Conservation (phyloP, 2,888 invertebrate species). For the Macrosiphum euphorbiae region DNA sequence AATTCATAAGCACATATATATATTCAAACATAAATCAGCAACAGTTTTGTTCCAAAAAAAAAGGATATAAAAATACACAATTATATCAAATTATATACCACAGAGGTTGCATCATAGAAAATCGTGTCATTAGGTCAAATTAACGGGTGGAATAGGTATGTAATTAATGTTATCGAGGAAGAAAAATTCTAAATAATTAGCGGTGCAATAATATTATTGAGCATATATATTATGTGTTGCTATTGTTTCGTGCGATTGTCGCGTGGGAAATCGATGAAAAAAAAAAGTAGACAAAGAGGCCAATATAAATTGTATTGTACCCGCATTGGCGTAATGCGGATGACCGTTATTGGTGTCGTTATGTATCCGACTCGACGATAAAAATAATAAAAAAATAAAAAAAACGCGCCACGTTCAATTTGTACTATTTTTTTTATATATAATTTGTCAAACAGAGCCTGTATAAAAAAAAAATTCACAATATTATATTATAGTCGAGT, state of each 20-base stretch:
- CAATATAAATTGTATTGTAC: conserved; percentile 38
- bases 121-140: conserved; percentile 20
- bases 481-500: background rate
- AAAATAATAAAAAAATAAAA: conserved; percentile 29
- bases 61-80: background rate
- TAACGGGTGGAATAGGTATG: background rate
- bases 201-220: conserved; percentile 27
- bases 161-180: background rate
- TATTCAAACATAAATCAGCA: background rate
- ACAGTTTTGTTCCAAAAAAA: background rate
- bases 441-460: background rate
- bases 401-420: background rate
- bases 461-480: background rate
- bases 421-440: background rate
- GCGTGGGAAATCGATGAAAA: conserved; percentile 15
- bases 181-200: conserved; percentile 19
- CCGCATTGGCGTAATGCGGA: conserved; percentile 53
- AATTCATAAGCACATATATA: background rate
- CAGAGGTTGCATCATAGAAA: background rate
- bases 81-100: background rate
- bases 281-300: background rate
- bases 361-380: background rate
- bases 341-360: conserved; percentile 26
- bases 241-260: background rate
- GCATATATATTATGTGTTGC: background rate